These are phyloP conservation scores for Zeus faber DNA, from an alignment of 2,113 vertebrate genomes.

Conservation along the genomic window DNA sequence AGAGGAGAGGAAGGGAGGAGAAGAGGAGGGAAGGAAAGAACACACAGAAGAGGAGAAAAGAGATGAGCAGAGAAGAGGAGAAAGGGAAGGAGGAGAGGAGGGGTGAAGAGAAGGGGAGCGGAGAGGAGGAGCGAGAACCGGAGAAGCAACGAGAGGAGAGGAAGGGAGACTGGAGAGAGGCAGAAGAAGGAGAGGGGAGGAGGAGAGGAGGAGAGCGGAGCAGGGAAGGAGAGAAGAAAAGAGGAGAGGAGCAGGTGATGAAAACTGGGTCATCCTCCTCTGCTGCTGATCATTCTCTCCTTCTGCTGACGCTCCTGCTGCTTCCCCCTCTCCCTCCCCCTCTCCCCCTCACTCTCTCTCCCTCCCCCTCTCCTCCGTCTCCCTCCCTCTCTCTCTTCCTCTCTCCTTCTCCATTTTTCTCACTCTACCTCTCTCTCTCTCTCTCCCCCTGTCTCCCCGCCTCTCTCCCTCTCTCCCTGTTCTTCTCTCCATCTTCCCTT, in stretches of 20 bases:
- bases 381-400: too few species aligned
- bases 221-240: not conserved
- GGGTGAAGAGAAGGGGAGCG: not conserved
- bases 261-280: not conserved
- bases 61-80: not conserved
- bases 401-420: too few species aligned
- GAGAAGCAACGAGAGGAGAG: too few species aligned
- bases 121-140: not conserved
- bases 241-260: not conserved
- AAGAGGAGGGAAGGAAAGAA: not conserved
- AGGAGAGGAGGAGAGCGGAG: not conserved
- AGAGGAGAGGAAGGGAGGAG: not conserved
- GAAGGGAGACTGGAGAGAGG: not conserved
- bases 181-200: not conserved
- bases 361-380: not conserved
- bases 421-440: too few species aligned
- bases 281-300: too few species aligned
- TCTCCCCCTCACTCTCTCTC: too few species aligned
- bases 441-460: not conserved
- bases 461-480: not conserved
- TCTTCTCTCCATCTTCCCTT: too few species aligned
- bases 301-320: too few species aligned
- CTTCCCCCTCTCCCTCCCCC: too few species aligned
- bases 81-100: too few species aligned
- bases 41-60: too few species aligned